Percentiles rank a stretch among this genome's conserved stretches.
phyloP scores from a whole-genome alignment of 2,888 invertebrate genomes.

The Eupithecia subfuscata region DNA sequence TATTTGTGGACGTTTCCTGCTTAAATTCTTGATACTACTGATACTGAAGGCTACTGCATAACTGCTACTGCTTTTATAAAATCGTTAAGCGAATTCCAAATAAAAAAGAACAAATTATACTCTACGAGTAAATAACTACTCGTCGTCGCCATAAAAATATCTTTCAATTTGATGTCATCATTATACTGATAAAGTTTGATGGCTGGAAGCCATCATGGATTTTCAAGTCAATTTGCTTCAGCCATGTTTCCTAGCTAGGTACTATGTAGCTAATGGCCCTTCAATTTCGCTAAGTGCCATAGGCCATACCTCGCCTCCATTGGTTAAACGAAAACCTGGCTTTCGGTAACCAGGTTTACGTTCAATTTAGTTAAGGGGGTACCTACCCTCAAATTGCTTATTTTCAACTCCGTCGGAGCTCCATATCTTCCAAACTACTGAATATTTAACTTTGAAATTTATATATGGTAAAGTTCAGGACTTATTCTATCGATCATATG shows the following conservation, averaged over 20 bases:
- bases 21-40: background rate
- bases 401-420: no score
- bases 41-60: slow-evolving; percentile 4
- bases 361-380: background rate
- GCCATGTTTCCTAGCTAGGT: background rate
- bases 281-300: background rate
- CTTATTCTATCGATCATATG: no score
- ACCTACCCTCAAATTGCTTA: no score
- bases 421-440: no score
- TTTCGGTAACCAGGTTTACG: background rate
- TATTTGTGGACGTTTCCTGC: slow-evolving; percentile 24
- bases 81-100: slow-evolving; percentile 1
- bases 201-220: background rate
- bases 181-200: background rate
- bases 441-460: no score
- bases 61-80: slow-evolving; percentile 1
- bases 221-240: background rate
- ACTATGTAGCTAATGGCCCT: background rate
- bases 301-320: background rate
- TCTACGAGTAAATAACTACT: background rate
- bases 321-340: background rate
- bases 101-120: background rate
- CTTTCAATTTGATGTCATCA: slow-evolving; percentile 1
- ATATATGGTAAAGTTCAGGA: no score
- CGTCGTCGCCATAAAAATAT: background rate